phyloP scores from a whole-genome alignment of 2,113 vertebrate species.

The Percopsis transmontana region DNA sequence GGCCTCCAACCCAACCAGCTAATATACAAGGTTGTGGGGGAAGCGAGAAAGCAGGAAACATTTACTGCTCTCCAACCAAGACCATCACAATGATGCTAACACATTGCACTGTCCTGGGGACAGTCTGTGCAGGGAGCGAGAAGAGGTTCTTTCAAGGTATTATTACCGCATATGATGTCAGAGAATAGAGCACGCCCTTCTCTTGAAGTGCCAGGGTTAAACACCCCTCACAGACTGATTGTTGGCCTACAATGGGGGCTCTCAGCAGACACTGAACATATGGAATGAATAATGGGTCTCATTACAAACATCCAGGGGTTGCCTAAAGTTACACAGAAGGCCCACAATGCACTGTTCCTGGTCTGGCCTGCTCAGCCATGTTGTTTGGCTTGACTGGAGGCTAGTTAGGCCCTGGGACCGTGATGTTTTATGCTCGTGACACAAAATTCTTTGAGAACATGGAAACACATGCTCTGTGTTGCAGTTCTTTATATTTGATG shows the following conservation, averaged over 20 bases:
- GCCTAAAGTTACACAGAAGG: slow-evolving; percentile 72
- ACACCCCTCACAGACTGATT: slow-evolving; percentile 69
- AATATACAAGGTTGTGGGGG: slow-evolving; percentile 23
- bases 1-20: neutral
- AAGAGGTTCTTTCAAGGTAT: slow-evolving; percentile 58
- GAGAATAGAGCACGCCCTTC: slow-evolving; percentile 69
- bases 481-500: neutral
- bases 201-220: slow-evolving; percentile 70
- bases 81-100: slow-evolving; percentile 28
- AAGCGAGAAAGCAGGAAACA: slow-evolving; percentile 28
- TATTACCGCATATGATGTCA: slow-evolving; percentile 72
- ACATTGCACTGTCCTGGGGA: slow-evolving; percentile 25
- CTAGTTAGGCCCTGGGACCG: neutral
- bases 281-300: slow-evolving; percentile 82
- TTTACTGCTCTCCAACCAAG: slow-evolving; percentile 35
- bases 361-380: slow-evolving; percentile 21
- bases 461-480: slow-evolving; percentile 6
- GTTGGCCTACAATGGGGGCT: slow-evolving; percentile 72
- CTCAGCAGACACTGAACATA: slow-evolving; percentile 77
- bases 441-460: neutral
- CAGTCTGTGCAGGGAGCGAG: slow-evolving; percentile 20
- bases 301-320: slow-evolving; percentile 78
- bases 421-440: slow-evolving; percentile 15
- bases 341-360: slow-evolving; percentile 57
- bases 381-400: slow-evolving; percentile 24